These are phyloP conservation scores for Sebastolobus alascanus DNA, from an alignment of 2,797 vertebrate genomes.

Conservation along the genomic window DNA sequence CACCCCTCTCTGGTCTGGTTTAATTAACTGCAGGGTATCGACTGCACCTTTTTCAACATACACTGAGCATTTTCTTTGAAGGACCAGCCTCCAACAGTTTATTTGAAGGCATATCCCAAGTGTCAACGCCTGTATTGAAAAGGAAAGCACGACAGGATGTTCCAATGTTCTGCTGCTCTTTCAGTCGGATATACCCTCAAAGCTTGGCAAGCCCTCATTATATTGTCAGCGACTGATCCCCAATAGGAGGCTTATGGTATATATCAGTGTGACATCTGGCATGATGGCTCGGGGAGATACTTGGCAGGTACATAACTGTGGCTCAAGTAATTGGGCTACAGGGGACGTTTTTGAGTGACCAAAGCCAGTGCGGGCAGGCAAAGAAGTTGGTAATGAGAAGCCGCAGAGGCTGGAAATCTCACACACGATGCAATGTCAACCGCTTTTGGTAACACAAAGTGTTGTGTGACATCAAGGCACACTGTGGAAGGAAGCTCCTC, in stretches of 20 bases:
- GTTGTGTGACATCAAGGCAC: conserved; percentile 38
- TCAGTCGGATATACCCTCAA: conserved; percentile 36
- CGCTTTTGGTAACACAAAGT: conserved; percentile 61
- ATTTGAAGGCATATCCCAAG: conserved; percentile 12
- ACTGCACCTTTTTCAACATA: conserved; percentile 2
- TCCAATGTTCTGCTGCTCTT: conserved; percentile 43
- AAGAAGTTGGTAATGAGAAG: conserved; percentile 74
- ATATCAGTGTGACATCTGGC: conserved; percentile 52
- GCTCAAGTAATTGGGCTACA: conserved; percentile 78
- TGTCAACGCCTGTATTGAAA: neutral
- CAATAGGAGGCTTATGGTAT: conserved; percentile 48
- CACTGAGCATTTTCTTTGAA: conserved; percentile 16
- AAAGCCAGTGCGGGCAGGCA: conserved; percentile 50
- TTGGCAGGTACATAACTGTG: conserved; percentile 75
- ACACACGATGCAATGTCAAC: conserved; percentile 56
- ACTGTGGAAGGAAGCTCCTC: conserved; percentile 15
- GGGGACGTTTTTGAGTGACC: conserved; percentile 67
- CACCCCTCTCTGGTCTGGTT: conserved; percentile 24
- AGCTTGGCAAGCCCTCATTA: conserved; percentile 64
- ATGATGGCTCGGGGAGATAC: conserved; percentile 50
- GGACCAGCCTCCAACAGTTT: neutral
- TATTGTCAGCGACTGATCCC: conserved; percentile 28
- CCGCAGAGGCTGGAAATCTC: conserved; percentile 50
- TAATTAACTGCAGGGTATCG: conserved; percentile 42
- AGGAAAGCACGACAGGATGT: conserved; percentile 11